A percentile compares a stretch with the other conserved stretches of the same genome.
Conservation (phyloP, 2,888 invertebrate genomes). For the Thelaira solivaga region DNA sequence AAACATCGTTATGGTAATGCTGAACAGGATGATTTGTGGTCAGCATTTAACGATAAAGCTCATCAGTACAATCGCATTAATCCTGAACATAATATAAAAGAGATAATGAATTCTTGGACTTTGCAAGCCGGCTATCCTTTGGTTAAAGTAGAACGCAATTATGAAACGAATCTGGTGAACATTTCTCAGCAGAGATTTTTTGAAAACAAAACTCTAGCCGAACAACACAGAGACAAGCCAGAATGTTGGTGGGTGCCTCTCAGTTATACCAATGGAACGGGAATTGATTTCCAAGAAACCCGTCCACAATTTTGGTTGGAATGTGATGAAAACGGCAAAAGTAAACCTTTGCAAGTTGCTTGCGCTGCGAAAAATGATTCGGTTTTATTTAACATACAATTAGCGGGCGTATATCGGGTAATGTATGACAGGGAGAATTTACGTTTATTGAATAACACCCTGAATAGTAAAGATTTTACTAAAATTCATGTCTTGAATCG, state of each 20-base stretch:
- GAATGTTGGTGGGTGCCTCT: conserved; percentile 82
- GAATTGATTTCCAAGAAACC: conserved; percentile 78
- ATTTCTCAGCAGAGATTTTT: conserved; percentile 80
- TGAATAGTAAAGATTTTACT: conserved; percentile 79
- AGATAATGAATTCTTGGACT: conserved; percentile 93
- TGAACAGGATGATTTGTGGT: conserved; percentile 91
- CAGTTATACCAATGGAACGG: conserved; percentile 78
- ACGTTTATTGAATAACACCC: conserved; percentile 80
- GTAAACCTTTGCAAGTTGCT: too few relatives aligned
- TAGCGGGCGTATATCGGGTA: conserved; percentile 85
- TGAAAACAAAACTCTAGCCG: conserved; percentile 70
- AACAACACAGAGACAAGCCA: conserved; percentile 64
- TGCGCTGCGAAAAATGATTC: conserved; percentile 80
- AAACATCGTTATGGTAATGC: conserved; percentile 84
- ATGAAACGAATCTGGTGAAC: conserved; percentile 78
- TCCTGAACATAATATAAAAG: conserved; percentile 81
- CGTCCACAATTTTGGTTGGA: conserved; percentile 79
- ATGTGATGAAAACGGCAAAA: conserved; percentile 69
- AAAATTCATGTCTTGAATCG: conserved; percentile 84
- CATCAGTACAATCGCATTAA: conserved; percentile 78
- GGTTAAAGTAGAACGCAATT: conserved; percentile 82
- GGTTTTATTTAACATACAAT: conserved; percentile 85
- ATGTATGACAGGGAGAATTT: conserved; percentile 88
- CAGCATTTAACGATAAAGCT: conserved; percentile 81
- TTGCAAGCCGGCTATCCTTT: conserved; percentile 90